Evolutionary conservation across 1,140 invertebrate species (phyloP), one percentile per base, ranked within the genome.

Genomic region (Drosophila dunni): DNA sequence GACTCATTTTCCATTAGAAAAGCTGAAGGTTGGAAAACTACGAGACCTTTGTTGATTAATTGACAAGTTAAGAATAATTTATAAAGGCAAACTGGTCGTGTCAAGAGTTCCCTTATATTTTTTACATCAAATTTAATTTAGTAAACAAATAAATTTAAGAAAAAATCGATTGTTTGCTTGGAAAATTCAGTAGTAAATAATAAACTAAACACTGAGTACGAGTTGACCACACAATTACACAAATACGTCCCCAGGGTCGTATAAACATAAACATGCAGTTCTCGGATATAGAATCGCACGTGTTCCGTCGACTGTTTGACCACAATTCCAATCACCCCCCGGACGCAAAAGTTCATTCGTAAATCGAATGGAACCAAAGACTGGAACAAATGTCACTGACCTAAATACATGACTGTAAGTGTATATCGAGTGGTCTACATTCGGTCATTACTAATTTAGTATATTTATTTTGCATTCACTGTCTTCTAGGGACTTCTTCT

Each of bases 291-390:
- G 15, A 57, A 36, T 33, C 40, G 44, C 64, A 63, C 50, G 50
- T 53, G 50, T 13, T 33, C 29, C 50, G 29, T 53, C 50, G 13
- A 34, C 34, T 36, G 50, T 36, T 53, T 53, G 50, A 53, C 50
- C 62, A 42, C 50, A 71, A 42, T 53, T 17, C n/a, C 13, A 48
- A 4, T 29, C 24, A 5, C 50, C 50, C 29, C 9, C 20, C 33
- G 1, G 15, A n/a, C 11, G 7, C 50, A 33, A 33, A 33, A 13
- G 20, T n/a, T 51, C 42, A 46, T 40, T 13, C 67, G 67, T 75
- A 75, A 82, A 79, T 74, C 79, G 69, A 73, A 34, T 42, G 44
- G 46, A 61, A 68, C 68, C 71, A 74, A 65, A 58, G 64, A 65
- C 78, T 61, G 48, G 7, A 61, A 63, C 56, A 44, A 11, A 36